These are phyloP conservation scores for Rhabdophis nuchalis DNA, from an alignment of 2,797 vertebrate species.

Conservation along the genomic window DNA sequence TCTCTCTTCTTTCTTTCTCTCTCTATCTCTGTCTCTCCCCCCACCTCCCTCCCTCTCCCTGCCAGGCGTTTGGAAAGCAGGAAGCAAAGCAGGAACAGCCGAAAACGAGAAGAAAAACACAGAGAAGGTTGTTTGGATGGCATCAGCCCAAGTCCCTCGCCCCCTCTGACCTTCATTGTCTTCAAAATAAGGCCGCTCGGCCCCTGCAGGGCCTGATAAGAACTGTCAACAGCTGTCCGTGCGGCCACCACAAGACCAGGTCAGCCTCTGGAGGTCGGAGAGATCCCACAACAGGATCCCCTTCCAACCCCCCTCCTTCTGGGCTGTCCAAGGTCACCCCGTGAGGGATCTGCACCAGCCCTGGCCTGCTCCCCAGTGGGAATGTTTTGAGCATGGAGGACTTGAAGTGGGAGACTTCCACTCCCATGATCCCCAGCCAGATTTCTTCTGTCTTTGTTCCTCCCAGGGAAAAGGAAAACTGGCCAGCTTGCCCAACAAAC, in stretches of 20 bases:
- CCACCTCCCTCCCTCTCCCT: rapidly evolving
- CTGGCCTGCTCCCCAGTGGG: neutral
- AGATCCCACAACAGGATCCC: neutral
- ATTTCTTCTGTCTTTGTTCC: neutral
- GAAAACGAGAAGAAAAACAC: neutral
- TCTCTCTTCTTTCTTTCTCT: too few species aligned
- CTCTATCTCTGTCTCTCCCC: too few species aligned
- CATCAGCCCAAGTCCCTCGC: slow-evolving; percentile 38
- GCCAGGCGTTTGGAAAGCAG: slow-evolving; percentile 36
- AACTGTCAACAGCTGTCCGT: slow-evolving; percentile 9
- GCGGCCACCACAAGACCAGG: neutral
- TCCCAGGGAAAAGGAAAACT: neutral
- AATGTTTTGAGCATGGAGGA: neutral
- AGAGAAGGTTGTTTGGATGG: slow-evolving; percentile 34
- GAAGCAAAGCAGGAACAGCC: slow-evolving; percentile 9
- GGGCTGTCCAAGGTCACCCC: neutral
- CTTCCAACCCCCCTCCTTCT: neutral
- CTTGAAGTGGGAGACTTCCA: neutral
- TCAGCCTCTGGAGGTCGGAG: neutral
- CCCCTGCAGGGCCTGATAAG: slow-evolving; percentile 55
- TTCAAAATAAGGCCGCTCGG: slow-evolving; percentile 35
- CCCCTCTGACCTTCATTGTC: slow-evolving; percentile 61
- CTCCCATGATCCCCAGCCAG: neutral
- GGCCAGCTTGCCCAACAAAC: neutral
- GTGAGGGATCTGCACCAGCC: rapidly evolving